A percentile compares a stretch with the other conserved stretches of the same genome.
These are phyloP conservation scores for Thalassophryne amazonica DNA, from an alignment of 2,797 vertebrate species.

Conservation along the genomic window DNA sequence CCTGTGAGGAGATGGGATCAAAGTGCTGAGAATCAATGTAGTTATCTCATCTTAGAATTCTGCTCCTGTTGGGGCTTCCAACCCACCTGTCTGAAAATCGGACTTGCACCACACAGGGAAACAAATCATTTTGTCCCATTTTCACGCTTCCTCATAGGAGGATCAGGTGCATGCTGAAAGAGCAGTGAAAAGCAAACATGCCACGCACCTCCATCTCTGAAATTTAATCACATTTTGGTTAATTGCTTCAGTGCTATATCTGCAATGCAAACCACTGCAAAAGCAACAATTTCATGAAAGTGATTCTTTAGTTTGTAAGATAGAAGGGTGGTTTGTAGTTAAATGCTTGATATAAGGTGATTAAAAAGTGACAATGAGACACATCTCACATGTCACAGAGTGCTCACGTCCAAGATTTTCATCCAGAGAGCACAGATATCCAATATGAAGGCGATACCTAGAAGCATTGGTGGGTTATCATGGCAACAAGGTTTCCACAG, in stretches of 20 bases:
- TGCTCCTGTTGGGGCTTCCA: conserved; percentile 9
- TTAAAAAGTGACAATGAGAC: too few relatives aligned
- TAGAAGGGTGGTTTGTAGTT: too few relatives aligned
- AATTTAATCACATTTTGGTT: background rate
- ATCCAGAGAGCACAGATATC: too few relatives aligned
- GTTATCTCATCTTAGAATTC: conserved; percentile 30
- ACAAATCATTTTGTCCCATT: conserved; percentile 4
- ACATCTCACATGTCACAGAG: too few relatives aligned
- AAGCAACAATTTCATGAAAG: background rate
- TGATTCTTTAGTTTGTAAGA: too few relatives aligned
- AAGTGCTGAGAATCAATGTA: conserved; percentile 37
- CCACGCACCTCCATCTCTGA: background rate
- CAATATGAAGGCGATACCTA: too few relatives aligned
- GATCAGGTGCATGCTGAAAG: conserved; percentile 2
- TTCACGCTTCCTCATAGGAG: conserved; percentile 10
- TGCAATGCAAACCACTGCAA: background rate
- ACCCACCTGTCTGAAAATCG: conserved; percentile 3
- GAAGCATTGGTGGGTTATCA: too few relatives aligned
- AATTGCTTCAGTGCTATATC: background rate
- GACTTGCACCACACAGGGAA: background rate
- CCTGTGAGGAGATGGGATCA: conserved; percentile 37
- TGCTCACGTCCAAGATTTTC: too few relatives aligned
- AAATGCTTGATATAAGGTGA: too few relatives aligned
- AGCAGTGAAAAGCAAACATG: background rate
- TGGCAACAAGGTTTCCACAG: too few relatives aligned